Percentiles rank a stretch among this genome's conserved stretches.
These are phyloP conservation scores for Meloidogyne chitwoodi DNA, from an alignment of 1,140 invertebrate species.

Conservation along the genomic window DNA sequence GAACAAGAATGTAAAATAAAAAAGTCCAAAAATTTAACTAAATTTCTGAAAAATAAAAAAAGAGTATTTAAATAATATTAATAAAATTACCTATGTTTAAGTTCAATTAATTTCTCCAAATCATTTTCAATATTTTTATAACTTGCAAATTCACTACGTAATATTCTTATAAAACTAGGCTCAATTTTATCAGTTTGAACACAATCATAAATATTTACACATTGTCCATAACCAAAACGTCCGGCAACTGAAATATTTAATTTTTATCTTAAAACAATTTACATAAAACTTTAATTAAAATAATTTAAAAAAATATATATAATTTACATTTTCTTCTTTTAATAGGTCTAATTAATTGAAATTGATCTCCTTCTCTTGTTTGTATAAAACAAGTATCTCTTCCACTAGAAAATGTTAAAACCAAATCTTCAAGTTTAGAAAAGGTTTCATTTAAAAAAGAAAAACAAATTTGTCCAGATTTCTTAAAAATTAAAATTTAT, in stretches of 20 bases:
- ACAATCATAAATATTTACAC: neutral
- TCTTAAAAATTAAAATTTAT: neutral
- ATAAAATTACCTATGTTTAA: constrained; percentile 12
- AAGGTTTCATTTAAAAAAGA: constrained; percentile 1
- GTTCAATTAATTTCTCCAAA: constrained; percentile 12
- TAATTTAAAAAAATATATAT: too few relatives aligned
- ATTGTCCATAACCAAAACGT: constrained; percentile 18
- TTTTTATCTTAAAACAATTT: too few relatives aligned
- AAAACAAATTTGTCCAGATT: neutral
- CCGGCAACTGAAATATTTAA: constrained; percentile 1
- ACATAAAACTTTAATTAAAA: neutral
- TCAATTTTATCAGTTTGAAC: neutral
- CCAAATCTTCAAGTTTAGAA: constrained; percentile 1
- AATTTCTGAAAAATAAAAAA: neutral
- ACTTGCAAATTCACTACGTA: constrained; percentile 3
- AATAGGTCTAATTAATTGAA: constrained; percentile 3
- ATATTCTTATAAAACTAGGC: constrained; percentile 1
- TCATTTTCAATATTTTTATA: neutral
- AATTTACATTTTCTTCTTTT: neutral
- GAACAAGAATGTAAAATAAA: neutral
- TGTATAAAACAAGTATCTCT: neutral
- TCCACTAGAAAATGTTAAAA: constrained; percentile 1
- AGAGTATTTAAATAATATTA: neutral
- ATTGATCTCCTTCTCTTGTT: constrained; percentile 4
- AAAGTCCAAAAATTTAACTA: constrained; percentile 4